Conservation (phyloP, 2,888 invertebrate species). For the Chelonus formosanus region DNA sequence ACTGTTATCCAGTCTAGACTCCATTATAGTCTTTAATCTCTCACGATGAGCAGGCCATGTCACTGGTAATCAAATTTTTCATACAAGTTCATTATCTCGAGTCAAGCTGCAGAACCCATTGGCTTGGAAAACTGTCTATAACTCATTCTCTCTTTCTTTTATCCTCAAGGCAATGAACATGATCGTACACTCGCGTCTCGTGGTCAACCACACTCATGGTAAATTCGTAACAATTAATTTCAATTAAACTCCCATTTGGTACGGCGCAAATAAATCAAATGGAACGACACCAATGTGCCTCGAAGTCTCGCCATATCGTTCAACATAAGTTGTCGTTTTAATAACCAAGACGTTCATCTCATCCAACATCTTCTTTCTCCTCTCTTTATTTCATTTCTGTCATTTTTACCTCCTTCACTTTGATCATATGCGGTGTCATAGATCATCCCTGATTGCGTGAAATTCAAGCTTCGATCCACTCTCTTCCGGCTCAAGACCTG, state of each 20-base stretch:
- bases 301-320: conserved; percentile 33
- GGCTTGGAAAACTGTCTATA: conserved; percentile 15
- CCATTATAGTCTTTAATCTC: no score
- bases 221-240: conserved; percentile 45
- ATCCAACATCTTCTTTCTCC: neutral
- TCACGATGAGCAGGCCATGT: no score
- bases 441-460: conserved; percentile 23
- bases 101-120: neutral
- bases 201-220: conserved; percentile 25
- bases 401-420: neutral
- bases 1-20: no score
- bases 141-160: neutral
- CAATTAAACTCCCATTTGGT: conserved; percentile 36
- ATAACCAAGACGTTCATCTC: conserved; percentile 12
- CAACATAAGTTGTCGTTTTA: conserved; percentile 12
- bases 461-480: conserved; percentile 13
- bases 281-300: conserved; percentile 36
- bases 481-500: conserved; percentile 14
- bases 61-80: conserved; percentile 4
- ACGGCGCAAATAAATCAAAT: conserved; percentile 39
- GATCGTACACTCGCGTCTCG: neutral
- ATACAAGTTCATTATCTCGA: conserved; percentile 12
- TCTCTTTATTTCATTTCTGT: no score
- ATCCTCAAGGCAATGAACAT: conserved; percentile 1
- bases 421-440: conserved; percentile 14